Base-by-base conservation (phyloP, 2,113 vertebrate genomes). In the Ibidorhyncha struthersii region DNA sequence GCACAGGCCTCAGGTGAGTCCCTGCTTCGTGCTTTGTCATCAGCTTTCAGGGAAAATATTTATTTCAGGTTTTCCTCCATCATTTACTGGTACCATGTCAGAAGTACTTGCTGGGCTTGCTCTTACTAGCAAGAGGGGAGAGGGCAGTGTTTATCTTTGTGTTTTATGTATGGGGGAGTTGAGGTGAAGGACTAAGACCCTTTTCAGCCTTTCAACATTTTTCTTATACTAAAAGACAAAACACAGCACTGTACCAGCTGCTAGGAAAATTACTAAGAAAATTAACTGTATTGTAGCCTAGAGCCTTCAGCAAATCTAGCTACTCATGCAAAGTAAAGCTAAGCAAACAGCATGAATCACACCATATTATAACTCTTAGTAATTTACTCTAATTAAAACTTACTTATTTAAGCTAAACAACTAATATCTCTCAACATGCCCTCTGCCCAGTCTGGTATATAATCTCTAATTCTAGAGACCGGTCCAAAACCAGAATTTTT, bases 81-180 rank as follows among this genome's bases (percentile, higher is more conserved):
- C 16, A 17, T 11, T 40, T 5, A 14, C 41, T 22, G n/a, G 20
- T 53, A 38, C 21, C 0, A 0, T 8, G 36, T 26, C 22, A 52
- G 47, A 76, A 71, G 18, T 11, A 10, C 15, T 34, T 62, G 15
- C 43, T 61, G 59, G 63, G 55, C 17, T 86, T 72, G 20, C 49
- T 76, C 36, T 74, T 10, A 12, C 19, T 29, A 73, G 19, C 14
- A 16, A 4, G 43, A 55, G 13, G 26, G 36, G 45, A 55, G 32
- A 80, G 49, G 27, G 20, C 40, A 65, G 53, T 25, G 17, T 38
- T 76, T n/a, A 32, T 52, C 34, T 80, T 74, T 55, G 17, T 53
- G 30, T 14, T 56, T 65, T 52, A 50, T 9, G 9, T 20, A 14
- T 15, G 45, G 8, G 26, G 32, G 34, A 61, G 45, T 25, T 47